Evolutionary conservation across 1,140 invertebrate species (phyloP).

Genomic region (Sarcophaga bullata): DNA sequence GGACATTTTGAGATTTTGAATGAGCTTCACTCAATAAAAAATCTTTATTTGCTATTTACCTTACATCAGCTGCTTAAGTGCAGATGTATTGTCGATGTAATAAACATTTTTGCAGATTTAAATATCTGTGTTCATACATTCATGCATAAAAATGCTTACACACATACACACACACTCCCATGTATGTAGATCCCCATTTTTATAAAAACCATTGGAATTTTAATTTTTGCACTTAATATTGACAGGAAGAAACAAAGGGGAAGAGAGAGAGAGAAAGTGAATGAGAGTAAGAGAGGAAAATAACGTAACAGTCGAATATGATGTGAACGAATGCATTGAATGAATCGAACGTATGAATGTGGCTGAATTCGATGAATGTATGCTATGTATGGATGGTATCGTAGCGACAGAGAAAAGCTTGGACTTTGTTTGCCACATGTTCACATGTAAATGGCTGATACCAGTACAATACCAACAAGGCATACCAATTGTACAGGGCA

Average conservation of each 20-base stretch:
- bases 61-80: no score
- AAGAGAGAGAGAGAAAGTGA: no score
- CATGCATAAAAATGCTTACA: not conserved
- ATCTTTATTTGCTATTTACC: no score
- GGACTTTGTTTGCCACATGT: constrained; percentile 10
- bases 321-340: not conserved
- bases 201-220: not conserved
- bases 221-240: constrained; percentile 25
- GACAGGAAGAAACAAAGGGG: not conserved
- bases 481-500: not conserved
- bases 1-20: no score
- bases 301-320: no score
- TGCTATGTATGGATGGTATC: not conserved
- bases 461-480: no score
- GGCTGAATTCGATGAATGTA: not conserved
- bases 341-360: not conserved
- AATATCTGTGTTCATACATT: no score
- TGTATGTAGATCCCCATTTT: no score
- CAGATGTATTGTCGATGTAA: no score
- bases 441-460: not conserved
- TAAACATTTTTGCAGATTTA: no score
- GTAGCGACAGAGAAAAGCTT: constrained; percentile 8
- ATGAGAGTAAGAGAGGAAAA: no score
- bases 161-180: not conserved
- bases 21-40: no score